Conservation (phyloP, 2,797 vertebrate species). For the Myotis planiceps region DNA sequence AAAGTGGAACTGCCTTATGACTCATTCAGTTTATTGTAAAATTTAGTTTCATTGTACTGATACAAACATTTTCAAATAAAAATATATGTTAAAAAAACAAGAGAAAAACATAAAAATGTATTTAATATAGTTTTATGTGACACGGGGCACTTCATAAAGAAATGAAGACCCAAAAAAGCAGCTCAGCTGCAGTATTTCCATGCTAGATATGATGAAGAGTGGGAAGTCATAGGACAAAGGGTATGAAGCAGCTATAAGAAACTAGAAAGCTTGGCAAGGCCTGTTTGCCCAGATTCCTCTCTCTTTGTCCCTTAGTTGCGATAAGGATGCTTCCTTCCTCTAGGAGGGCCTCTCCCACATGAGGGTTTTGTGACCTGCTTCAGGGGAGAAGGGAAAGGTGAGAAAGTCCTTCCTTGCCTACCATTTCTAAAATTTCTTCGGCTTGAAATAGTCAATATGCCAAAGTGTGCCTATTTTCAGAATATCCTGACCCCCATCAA, state of each 20-base stretch:
- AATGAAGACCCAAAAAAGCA: neutral
- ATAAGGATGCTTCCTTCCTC: neutral
- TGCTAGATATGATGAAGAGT: neutral
- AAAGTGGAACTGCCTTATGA: neutral
- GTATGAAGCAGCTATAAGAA: neutral
- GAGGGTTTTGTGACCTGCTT: neutral
- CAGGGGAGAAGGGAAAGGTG: neutral
- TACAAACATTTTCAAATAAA: neutral
- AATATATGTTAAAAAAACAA: neutral
- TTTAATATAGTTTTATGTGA: neutral
- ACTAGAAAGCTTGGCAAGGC: neutral
- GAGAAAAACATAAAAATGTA: neutral
- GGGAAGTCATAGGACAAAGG: neutral
- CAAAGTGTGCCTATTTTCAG: neutral
- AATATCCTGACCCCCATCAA: neutral
- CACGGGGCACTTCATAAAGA: neutral
- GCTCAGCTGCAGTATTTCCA: neutral
- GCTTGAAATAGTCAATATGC: neutral
- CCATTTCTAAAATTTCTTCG: neutral
- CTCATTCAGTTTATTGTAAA: neutral
- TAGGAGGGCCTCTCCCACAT: neutral
- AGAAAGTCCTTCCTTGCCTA: neutral
- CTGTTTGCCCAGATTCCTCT: neutral
- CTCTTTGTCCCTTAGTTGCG: neutral
- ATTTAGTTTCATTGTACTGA: neutral